Conservation (phyloP, 2,888 invertebrate genomes). For the Oasisia sp. region DNA sequence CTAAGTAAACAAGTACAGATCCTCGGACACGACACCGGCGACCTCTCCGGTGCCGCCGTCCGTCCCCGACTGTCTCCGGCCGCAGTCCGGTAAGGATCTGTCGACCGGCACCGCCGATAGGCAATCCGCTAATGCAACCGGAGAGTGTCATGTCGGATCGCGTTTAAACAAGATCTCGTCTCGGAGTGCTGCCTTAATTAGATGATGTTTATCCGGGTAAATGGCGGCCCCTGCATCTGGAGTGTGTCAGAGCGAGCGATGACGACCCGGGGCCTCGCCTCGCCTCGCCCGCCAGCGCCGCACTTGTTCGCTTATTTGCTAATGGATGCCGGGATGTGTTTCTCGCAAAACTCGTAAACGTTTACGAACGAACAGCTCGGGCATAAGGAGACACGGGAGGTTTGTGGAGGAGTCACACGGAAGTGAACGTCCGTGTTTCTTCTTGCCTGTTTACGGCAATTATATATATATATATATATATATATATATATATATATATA, state of each 20-base stretch:
- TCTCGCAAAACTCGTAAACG: neutral
- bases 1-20: neutral
- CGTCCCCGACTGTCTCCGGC: neutral
- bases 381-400: neutral
- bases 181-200: slow-evolving; percentile 5
- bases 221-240: neutral
- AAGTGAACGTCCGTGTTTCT: neutral
- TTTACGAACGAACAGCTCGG: neutral
- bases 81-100: slow-evolving; percentile 6
- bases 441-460: neutral
- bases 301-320: neutral
- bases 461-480: neutral
- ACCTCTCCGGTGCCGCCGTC: neutral
- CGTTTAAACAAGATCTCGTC: neutral
- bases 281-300: neutral
- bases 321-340: neutral
- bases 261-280: neutral
- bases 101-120: neutral
- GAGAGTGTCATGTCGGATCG: neutral
- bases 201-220: slow-evolving; percentile 17
- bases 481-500: no score
- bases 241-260: neutral
- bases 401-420: neutral
- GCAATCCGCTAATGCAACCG: neutral
- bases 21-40: neutral